A percentile compares a stretch with the other conserved stretches of the same genome.
Conservation (phyloP, 92 coral and sea anemone genomes). For the Umimayanthus chanpuru region DNA sequence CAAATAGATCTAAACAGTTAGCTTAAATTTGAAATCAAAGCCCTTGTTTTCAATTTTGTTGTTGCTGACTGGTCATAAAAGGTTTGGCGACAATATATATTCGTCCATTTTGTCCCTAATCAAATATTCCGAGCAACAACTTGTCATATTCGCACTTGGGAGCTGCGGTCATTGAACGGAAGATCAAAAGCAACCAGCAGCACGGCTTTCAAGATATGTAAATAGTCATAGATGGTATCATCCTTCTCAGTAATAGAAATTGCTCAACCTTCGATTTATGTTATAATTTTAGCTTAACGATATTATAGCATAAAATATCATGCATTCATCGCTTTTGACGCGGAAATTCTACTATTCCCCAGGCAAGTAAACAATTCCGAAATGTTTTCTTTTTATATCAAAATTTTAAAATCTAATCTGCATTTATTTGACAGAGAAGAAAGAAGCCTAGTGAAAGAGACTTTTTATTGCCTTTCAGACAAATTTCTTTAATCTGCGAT, state of each 20-base stretch:
- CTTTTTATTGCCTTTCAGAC: not conserved
- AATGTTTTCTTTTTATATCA: constrained; percentile 9
- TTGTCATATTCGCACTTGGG: not conserved
- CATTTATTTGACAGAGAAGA: not conserved
- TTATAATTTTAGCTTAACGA: not conserved
- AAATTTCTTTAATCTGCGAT: not conserved
- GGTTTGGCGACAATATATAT: not conserved
- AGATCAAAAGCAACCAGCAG: not conserved
- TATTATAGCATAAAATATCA: not conserved
- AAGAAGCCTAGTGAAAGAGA: not conserved
- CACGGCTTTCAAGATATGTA: constrained; percentile 10
- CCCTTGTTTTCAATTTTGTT: not conserved
- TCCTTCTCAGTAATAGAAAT: not conserved
- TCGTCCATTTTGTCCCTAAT: not conserved
- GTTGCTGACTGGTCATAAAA: not conserved
- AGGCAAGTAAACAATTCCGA: constrained; percentile 18
- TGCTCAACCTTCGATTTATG: not conserved
- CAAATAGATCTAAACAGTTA: not conserved
- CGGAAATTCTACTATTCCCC: not conserved
- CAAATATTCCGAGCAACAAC: not conserved
- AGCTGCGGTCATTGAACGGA: not conserved
- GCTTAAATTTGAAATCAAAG: not conserved
- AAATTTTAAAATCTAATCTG: not conserved
- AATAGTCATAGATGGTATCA: constrained; percentile 2
- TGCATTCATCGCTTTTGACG: constrained; percentile 10